Evolutionary conservation across 2,797 vertebrate species (phyloP), one percentile per base, ranked within the genome.

Genomic region (Chelon auratus): DNA sequence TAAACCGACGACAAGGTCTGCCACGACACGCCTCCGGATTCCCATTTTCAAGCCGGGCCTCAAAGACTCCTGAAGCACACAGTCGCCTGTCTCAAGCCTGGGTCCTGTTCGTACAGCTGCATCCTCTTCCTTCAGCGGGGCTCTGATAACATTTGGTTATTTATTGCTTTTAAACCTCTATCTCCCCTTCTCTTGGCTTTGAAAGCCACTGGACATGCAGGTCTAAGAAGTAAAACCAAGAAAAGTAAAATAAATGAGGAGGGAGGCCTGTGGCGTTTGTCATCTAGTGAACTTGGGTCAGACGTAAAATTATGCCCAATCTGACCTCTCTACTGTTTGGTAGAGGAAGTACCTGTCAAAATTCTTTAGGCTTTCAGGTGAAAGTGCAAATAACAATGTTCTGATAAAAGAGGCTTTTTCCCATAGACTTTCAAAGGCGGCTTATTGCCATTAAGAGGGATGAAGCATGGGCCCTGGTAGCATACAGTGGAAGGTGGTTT

Each of bases 121-220:
- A 93, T 95, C 94, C 95, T 94, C 86, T 95, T 95, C 94, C 94
- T 95, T 89, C 86, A 92, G 93, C 63, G 62, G 75, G 89, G 86
- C 89, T 91, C 95, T 92, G 94, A 95, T 95, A 95, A 95, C 93
- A 90, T 91, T 90, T 78, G 81, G 91, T 93, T 95, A 95, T 95
- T 95, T 95, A 95, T 95, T 95, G 93, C 95, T 94, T 92, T 92
- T 88, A 91, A 91, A 86, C 81, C 90, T 86, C 82, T 84, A 88
- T 91, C 92, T 87, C 73, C 81, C 77, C 69, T 68, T 75, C 79
- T 69, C 83, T 53, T 83, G 83, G 82, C 90, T 94, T 93, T 94
- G 91, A 93, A 95, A 94, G 88, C 70, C 74, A 62, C 80, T 81
- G 78, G 74, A 71, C 72, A 87, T 63, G 74, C 76, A 81, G 62